Conservation (phyloP, 2,888 invertebrate genomes). For the Altica lythri region DNA sequence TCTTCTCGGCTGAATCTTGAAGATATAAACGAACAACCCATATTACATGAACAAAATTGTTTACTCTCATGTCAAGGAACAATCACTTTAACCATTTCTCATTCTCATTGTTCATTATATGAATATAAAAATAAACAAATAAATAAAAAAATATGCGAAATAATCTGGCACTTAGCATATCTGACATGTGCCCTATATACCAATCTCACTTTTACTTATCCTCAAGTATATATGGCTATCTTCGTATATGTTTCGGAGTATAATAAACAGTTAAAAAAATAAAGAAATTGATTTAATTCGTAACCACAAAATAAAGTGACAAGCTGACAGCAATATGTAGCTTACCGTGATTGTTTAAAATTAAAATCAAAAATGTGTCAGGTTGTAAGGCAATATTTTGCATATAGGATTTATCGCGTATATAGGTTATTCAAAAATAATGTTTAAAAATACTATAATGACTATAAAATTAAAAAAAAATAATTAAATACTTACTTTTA, state of each 20-base stretch:
- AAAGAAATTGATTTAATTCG: not conserved
- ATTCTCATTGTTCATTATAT: no score
- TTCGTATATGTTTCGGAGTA: not conserved
- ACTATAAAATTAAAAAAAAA: no score
- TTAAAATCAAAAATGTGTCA: no score
- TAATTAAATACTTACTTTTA: no score
- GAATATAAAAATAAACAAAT: not conserved
- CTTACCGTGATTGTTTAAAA: conserved; percentile 1
- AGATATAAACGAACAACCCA: no score
- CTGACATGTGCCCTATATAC: not conserved
- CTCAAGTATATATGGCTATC: no score
- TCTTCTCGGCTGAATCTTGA: no score
- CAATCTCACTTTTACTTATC: not conserved
- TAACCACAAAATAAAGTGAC: not conserved
- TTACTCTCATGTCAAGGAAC: not conserved
- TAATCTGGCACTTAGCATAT: not conserved
- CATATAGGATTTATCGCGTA: no score
- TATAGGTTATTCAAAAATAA: no score
- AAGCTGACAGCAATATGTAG: not conserved
- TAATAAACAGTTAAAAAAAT: not conserved
- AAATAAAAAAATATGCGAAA: not conserved
- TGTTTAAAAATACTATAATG: no score
- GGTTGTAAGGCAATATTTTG: no score
- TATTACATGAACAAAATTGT: not conserved
- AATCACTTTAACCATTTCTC: not conserved